Conservation (phyloP, 2,797 vertebrate species). For the Takifugu rubripes region DNA sequence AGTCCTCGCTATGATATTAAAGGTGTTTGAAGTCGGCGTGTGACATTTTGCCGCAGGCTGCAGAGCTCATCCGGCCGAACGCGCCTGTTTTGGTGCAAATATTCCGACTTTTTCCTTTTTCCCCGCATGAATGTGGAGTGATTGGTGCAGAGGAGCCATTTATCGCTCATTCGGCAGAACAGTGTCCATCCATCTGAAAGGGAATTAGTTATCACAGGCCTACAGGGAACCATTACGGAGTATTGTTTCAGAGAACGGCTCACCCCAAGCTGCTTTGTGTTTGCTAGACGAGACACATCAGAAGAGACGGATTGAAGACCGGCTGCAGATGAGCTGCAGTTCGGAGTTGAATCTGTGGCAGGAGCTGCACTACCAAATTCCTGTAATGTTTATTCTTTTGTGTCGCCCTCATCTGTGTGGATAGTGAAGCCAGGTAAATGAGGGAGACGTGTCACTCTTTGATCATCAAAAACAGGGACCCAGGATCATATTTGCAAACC, state of each 20-base stretch:
- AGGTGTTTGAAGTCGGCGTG: constrained; percentile 54
- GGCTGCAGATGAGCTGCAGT: constrained; percentile 34
- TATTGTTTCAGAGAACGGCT: constrained; percentile 68
- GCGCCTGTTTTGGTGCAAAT: constrained; percentile 18
- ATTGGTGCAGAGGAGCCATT: constrained; percentile 49
- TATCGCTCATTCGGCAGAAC: constrained; percentile 53
- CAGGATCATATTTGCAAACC: no score
- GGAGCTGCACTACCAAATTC: constrained; percentile 24
- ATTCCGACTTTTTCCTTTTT: constrained; percentile 4
- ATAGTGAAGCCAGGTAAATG: neutral
- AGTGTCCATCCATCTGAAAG: constrained; percentile 58
- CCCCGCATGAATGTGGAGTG: constrained; percentile 45
- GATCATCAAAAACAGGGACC: no score
- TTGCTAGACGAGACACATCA: constrained; percentile 60
- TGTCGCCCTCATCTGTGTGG: neutral
- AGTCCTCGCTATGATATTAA: constrained; percentile 47
- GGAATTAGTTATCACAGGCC: constrained; percentile 69
- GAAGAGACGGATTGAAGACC: constrained; percentile 40
- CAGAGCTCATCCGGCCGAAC: constrained; percentile 36
- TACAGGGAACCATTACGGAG: constrained; percentile 67
- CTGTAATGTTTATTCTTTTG: constrained; percentile 8
- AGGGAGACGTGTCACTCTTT: neutral
- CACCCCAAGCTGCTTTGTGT: constrained; percentile 66
- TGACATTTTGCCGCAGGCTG: constrained; percentile 57
- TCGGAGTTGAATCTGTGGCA: constrained; percentile 33